Evolutionary conservation across 2,888 invertebrate genomes (phyloP), one percentile per base, ranked within the genome.

Genomic region (Cotesia congregata): DNA sequence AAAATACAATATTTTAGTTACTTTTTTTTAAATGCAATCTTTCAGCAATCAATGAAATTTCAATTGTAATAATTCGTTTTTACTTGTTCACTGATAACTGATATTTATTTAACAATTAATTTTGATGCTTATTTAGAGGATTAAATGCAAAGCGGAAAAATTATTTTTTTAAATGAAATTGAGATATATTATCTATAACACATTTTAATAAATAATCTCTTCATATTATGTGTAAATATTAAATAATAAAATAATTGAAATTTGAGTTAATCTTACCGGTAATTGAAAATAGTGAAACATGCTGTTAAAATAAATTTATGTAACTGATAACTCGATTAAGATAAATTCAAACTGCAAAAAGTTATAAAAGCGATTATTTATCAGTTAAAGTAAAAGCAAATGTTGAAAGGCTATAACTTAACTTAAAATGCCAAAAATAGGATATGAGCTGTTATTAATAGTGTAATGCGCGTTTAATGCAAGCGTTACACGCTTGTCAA

Each of bases 21-120:
- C 50, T 20, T 9, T n/a, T 59, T 30, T 30, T 38, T 39, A 62
- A 72, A 9, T 59, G n/a, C 15, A 62, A 61, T 61, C n/a, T 15
- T 39, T 38, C 71, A 62, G 71, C 61, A 61, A 72, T 61, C 39
- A 72, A 62, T 62, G 62, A 72, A 72, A 61, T 39, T 17, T 71
- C 15, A 5, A 30, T 15, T 61, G 0, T 15, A 12, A 17, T n/a
- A 41, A 40, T 68, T 15, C 4, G 0, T 17, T 64, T 17, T 9
- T 5, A 6, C 4, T 64, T 64, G 1, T 64, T 64, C 30, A 64
- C 20, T 17, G 15, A 17, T 50, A 30, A 30, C 30, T 9, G 9
- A 9, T 9, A 50, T 9, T 50, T 50, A 50, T 50, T 9, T 50
- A 6, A 50, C 50, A 50, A 50, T 50, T 50, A 50, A 3, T 50